Conservation (phyloP, 2,888 invertebrate genomes). For the Psylliodes chrysocephalus region DNA sequence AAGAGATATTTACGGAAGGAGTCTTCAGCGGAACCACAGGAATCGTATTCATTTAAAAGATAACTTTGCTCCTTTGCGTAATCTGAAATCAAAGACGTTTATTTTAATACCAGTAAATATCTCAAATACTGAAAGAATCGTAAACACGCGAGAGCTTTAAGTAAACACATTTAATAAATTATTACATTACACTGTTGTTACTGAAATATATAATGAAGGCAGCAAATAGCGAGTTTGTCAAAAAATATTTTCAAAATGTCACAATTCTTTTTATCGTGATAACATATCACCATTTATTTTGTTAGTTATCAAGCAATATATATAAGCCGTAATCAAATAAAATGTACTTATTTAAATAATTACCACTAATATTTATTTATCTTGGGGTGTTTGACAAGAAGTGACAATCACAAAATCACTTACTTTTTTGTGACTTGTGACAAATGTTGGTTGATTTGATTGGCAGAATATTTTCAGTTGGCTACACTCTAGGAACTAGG, state of each 20-base stretch:
- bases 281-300: background rate
- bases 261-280: background rate
- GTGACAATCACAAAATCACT: too few relatives aligned
- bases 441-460: too few relatives aligned
- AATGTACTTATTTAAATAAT: conserved; percentile 5
- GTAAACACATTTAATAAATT: conserved; percentile 13
- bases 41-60: conserved; percentile 33
- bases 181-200: background rate
- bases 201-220: background rate
- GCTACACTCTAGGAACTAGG: too few relatives aligned
- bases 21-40: conserved; percentile 31
- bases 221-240: background rate
- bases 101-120: background rate
- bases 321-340: background rate
- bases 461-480: too few relatives aligned
- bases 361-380: conserved; percentile 11
- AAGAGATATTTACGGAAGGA: conserved; percentile 36
- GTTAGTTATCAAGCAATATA: background rate
- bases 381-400: background rate
- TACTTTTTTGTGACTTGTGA: too few relatives aligned
- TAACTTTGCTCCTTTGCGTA: conserved; percentile 13
- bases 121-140: background rate
- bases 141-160: background rate
- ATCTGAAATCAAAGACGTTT: conserved; percentile 19
- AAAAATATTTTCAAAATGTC: conserved; percentile 4